Base-by-base conservation (phyloP, 2,113 vertebrate genomes). In the Muntiacus muntjak region DNA sequence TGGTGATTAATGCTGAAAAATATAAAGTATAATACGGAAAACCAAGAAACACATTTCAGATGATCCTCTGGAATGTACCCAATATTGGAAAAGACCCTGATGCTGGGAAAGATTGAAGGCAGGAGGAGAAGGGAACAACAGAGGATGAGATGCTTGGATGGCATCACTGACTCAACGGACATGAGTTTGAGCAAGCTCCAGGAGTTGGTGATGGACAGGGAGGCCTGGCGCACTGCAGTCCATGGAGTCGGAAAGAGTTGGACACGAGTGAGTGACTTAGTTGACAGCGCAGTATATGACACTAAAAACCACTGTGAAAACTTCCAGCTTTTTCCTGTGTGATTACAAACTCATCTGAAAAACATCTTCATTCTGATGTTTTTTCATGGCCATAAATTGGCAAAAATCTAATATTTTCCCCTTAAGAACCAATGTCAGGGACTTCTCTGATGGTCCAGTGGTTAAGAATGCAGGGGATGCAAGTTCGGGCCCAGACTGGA, bases 321-420 rank as follows among this genome's bases (percentile, higher is more conserved):
- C 36, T 85, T 89, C 98, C 92, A 95, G 82, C 86, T 98, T 96
- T 97, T 93, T 92, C 97, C 83, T 90, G 97, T 91, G 52, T 82
- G 98, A 98, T 97, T 98, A 89, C 0, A 54, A 97, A 67, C 97
- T 98, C 96, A 98, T 87, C 25, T 43, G 97, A 98, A 97, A 99
- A 97, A 98, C 92, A 95, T 98, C 98, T 98, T 98, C 97, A 98
- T 99, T 98, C 98, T 98, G 97, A 98, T 98, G 98, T 98, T 98
- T 99, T 97, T 98, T 99, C 98, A 98, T 97, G 91, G 95, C 97
- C 99, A 98, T 98, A 98, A 98, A 98, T 96, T 94, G 98, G 96
- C 94, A 98, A 96, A 98, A 98, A 99, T 98, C 98, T 98, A 98
- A 98, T 98, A 98, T 98, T 97, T 98, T 98, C 94, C 97, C 95